Evolutionary conservation across 2,888 invertebrate genomes (phyloP).

Genomic region (Nemurella pictetii): DNA sequence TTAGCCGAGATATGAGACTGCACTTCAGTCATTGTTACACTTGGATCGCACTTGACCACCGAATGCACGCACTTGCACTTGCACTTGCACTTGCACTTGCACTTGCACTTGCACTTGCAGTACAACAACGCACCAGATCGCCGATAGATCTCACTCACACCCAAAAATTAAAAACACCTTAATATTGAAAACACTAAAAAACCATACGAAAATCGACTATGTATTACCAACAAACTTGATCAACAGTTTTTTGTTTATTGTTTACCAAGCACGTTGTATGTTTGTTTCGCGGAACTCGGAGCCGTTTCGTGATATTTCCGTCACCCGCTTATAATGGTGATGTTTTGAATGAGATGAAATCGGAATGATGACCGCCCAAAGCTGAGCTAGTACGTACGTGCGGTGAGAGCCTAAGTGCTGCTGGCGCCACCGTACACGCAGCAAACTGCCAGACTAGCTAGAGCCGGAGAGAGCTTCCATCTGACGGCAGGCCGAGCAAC

Average conservation of each 20-base stretch:
- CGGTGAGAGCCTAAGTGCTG: not conserved
- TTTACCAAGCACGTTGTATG: not conserved
- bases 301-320: not conserved
- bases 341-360: not conserved
- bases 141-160: not conserved
- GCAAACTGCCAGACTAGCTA: no score
- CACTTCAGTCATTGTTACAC: not conserved
- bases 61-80: not conserved
- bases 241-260: not conserved
- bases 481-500: no score
- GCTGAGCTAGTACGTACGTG: not conserved
- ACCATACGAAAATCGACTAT: no score
- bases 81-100: not conserved
- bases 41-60: not conserved
- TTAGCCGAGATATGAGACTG: not conserved
- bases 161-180: not conserved
- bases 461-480: no score
- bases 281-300: not conserved
- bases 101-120: not conserved
- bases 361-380: not conserved
- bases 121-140: not conserved
- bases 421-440: not conserved
- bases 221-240: not conserved
- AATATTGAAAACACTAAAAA: no score
- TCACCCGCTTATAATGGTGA: not conserved